Conservation (phyloP, 1,140 invertebrate species). For the Tenebrio molitor region DNA sequence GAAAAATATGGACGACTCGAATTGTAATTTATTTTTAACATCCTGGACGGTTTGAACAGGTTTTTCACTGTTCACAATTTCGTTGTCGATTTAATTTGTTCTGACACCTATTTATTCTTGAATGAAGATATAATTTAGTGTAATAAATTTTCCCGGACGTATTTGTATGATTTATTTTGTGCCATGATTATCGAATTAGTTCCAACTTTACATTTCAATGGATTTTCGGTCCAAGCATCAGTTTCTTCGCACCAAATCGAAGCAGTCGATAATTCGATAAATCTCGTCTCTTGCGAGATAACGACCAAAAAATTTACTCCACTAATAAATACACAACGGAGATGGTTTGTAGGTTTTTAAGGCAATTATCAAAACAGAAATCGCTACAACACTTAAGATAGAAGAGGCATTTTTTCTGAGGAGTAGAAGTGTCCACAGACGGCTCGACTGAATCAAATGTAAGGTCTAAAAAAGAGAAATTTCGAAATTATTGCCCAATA, state of each 20-base stretch:
- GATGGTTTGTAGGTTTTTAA: too few species aligned
- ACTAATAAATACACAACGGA: too few species aligned
- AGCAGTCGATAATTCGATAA: not conserved
- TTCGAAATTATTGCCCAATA: too few species aligned
- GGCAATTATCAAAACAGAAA: too few species aligned
- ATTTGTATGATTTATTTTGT: constrained; percentile 43
- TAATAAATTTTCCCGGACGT: constrained; percentile 40
- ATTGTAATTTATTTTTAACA: constrained; percentile 26
- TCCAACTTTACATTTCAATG: constrained; percentile 44
- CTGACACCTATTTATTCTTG: constrained; percentile 46
- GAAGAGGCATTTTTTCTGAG: too few species aligned
- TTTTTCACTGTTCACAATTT: constrained; percentile 35
- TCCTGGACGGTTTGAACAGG: constrained; percentile 13
- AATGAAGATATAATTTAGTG: constrained; percentile 47
- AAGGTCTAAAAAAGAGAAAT: too few species aligned
- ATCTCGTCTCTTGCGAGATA: too few species aligned
- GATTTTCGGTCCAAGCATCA: not conserved
- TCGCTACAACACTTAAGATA: too few species aligned
- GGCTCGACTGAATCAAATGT: too few species aligned
- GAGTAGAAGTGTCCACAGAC: too few species aligned
- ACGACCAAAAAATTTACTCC: too few species aligned
- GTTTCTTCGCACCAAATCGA: not conserved
- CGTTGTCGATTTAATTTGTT: constrained; percentile 41
- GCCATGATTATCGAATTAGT: constrained; percentile 46
- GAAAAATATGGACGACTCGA: constrained; percentile 11